Percentiles rank a stretch among this genome's conserved stretches.
phyloP scores from a whole-genome alignment of 2,888 invertebrate species.

The Drosophila kanekoi region DNA sequence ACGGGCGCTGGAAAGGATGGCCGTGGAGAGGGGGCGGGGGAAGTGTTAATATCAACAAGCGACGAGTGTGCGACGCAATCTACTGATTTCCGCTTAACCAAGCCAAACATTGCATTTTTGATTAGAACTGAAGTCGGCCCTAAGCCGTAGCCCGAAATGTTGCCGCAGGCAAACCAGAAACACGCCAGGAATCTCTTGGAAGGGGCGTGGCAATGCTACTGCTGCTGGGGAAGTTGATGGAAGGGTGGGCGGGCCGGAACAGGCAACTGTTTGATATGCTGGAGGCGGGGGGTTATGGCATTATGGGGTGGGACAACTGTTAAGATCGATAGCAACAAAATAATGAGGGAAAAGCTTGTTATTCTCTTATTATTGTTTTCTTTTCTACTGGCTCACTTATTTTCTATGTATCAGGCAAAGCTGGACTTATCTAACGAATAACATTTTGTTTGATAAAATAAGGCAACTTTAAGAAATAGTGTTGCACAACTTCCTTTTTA shows the following conservation, averaged over 20 bases:
- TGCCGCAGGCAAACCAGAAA: constrained; percentile 50
- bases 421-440: no score
- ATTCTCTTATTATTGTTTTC: constrained; percentile 41
- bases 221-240: constrained; percentile 22
- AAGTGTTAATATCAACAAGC: constrained; percentile 80
- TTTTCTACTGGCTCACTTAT: not conserved
- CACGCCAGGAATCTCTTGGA: constrained; percentile 18
- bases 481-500: no score
- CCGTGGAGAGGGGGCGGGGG: constrained; percentile 1
- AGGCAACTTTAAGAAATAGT: no score
- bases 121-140: constrained; percentile 67
- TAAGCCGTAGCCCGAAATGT: constrained; percentile 56
- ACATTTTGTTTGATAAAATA: no score
- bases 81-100: constrained; percentile 81
- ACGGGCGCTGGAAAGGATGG: constrained; percentile 1
- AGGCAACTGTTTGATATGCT: constrained; percentile 28
- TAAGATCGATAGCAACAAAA: constrained; percentile 45
- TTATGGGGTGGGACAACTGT: constrained; percentile 9
- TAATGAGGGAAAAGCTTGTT: constrained; percentile 44
- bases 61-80: constrained; percentile 75
- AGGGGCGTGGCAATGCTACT: constrained; percentile 35
- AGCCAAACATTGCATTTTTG: constrained; percentile 81
- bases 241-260: constrained; percentile 30
- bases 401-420: not conserved
- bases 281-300: not conserved